Evolutionary conservation across 1,140 invertebrate species (phyloP).

Genomic region (Phocides pigmalion): DNA sequence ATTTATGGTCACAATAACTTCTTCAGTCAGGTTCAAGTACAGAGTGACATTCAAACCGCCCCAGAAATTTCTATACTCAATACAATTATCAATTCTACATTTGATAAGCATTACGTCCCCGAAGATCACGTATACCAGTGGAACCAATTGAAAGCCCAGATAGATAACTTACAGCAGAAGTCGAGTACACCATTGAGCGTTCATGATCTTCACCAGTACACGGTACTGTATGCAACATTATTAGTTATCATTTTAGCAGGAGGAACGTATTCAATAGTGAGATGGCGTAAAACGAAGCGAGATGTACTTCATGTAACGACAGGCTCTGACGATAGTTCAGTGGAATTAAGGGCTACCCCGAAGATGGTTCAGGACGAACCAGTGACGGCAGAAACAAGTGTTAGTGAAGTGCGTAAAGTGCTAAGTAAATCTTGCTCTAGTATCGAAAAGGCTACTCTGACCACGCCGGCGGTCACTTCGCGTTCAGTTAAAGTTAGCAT

Average conservation of each 20-base stretch:
- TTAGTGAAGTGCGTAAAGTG: not conserved
- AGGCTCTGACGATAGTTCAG: not conserved
- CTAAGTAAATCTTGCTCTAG: not conserved
- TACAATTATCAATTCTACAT: conserved; percentile 18
- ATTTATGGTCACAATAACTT: conserved; percentile 28
- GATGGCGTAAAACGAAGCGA: not conserved
- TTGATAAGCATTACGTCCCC: not conserved
- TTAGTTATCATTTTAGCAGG: not conserved
- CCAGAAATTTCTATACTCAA: conserved; percentile 20
- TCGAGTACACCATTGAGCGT: not conserved
- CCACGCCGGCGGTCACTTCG: no score
- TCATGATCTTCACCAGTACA: conserved; percentile 9
- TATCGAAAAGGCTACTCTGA: no score
- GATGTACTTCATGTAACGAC: not conserved
- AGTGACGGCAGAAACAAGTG: not conserved
- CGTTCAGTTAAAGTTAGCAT: not conserved
- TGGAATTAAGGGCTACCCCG: not conserved
- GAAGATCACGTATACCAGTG: conserved; percentile 4
- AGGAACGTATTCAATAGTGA: not conserved
- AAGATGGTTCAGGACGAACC: not conserved
- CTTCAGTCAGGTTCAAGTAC: conserved; percentile 13
- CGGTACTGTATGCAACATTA: conserved; percentile 8
- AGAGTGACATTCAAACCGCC: not conserved
- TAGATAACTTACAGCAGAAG: not conserved
- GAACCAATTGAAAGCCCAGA: not conserved